phyloP scores from a whole-genome alignment of 2,113 vertebrate genomes.

The Mionectes macconnelli region DNA sequence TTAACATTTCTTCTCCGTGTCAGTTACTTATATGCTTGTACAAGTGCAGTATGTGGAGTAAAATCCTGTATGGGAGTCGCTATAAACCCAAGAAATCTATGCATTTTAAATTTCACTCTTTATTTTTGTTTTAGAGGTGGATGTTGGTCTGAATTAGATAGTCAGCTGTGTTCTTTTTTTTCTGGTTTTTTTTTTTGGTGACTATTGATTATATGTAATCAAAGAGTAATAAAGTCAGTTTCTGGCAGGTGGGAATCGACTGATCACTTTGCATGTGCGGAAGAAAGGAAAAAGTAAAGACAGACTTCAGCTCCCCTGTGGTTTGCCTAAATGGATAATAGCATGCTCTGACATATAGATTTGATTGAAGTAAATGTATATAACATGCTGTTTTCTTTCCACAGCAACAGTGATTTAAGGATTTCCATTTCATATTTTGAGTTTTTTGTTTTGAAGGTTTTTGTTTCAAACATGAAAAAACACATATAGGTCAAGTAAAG shows the following conservation, averaged over 20 bases:
- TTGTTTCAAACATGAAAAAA: conserved; percentile 59
- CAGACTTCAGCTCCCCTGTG: conserved; percentile 41
- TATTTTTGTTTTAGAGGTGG: background rate
- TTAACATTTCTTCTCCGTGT: background rate
- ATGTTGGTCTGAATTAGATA: conserved; percentile 47
- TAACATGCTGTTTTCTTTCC: conserved; percentile 22
- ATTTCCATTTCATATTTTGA: background rate
- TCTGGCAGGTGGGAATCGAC: background rate
- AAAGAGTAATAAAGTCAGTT: background rate
- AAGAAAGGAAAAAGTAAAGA: conserved; percentile 32
- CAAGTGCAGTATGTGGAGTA: background rate
- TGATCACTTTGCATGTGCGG: background rate
- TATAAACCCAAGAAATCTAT: background rate
- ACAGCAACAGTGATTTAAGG: conserved; percentile 61
- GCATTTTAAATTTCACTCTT: background rate
- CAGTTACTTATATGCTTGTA: background rate
- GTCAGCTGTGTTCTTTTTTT: conserved; percentile 35
- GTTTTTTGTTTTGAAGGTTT: background rate
- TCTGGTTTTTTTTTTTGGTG: background rate
- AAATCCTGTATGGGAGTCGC: background rate
- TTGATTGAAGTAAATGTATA: conserved; percentile 45
- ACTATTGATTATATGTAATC: conserved; percentile 10
- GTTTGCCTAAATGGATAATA: conserved; percentile 58
- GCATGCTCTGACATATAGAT: background rate
- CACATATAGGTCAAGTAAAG: conserved; percentile 78